phyloP scores from a whole-genome alignment of 2,888 invertebrate species.

The Phlogophora meticulosa region DNA sequence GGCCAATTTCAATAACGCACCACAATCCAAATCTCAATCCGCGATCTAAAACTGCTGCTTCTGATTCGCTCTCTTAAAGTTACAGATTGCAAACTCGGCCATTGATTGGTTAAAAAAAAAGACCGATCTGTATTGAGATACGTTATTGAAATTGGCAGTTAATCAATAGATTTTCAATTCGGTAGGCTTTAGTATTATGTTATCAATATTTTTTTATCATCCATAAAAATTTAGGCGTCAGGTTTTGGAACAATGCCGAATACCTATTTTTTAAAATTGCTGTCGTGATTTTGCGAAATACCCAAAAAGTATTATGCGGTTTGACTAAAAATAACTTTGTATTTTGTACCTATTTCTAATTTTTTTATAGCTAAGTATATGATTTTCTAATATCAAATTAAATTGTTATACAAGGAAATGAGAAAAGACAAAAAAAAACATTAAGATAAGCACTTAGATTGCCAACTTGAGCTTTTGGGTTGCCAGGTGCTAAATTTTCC shows the following conservation, averaged over 20 bases:
- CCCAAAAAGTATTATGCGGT: background rate
- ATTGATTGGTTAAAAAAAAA: too few species aligned
- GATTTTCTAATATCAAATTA: background rate
- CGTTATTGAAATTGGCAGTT: too few species aligned
- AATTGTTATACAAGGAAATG: background rate
- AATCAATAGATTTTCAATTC: constrained; percentile 26
- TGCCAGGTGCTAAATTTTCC: constrained; percentile 21
- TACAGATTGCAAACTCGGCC: too few species aligned
- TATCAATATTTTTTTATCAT: constrained; percentile 36
- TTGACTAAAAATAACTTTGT: constrained; percentile 1
- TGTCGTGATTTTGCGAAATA: background rate
- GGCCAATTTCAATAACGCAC: too few species aligned
- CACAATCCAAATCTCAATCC: too few species aligned
- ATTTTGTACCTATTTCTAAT: constrained; percentile 19
- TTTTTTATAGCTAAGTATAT: background rate
- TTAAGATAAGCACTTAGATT: background rate
- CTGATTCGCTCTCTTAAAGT: too few species aligned
- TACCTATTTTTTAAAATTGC: constrained; percentile 1
- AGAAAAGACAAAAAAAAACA: constrained; percentile 8
- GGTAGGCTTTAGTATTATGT: constrained; percentile 5
- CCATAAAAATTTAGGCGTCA: constrained; percentile 2
- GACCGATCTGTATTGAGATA: too few species aligned
- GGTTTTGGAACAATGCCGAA: too few species aligned
- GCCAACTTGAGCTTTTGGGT: constrained; percentile 1
- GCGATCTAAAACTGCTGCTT: too few species aligned